These are phyloP conservation scores for Habrosyne pyritoides DNA, from an alignment of 2,888 invertebrate species.

Conservation along the genomic window DNA sequence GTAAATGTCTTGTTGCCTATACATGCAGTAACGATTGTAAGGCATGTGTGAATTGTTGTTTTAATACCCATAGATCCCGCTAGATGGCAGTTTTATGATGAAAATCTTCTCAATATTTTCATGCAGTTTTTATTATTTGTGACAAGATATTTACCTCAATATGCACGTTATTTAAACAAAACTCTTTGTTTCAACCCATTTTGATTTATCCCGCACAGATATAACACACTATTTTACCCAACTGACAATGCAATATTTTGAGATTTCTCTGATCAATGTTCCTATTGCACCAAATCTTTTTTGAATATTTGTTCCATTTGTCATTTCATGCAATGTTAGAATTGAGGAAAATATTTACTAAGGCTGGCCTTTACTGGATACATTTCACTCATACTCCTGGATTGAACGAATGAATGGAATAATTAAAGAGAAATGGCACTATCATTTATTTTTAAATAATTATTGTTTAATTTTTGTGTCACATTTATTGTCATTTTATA, in stretches of 20 bases:
- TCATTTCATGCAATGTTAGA: constrained; percentile 10
- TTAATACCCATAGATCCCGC: not conserved
- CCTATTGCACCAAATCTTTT: constrained; percentile 18
- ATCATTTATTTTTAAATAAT: not conserved
- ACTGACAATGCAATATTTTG: constrained; percentile 17
- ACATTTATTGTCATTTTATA: constrained; percentile 2
- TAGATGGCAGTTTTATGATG: not conserved
- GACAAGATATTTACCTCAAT: not conserved
- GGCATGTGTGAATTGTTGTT: not conserved
- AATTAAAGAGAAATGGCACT: not conserved
- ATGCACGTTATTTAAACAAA: not conserved
- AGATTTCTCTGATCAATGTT: constrained; percentile 22
- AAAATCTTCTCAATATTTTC: not conserved
- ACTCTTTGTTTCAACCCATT: constrained; percentile 1
- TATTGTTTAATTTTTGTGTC: not conserved
- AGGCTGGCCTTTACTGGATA: not conserved
- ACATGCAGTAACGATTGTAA: not conserved
- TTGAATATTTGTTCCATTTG: constrained; percentile 13
- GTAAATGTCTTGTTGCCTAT: not conserved
- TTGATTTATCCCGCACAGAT: constrained; percentile 11
- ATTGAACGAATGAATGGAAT: not conserved
- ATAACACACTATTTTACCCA: not conserved
- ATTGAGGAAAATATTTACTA: not conserved
- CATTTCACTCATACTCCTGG: not conserved
- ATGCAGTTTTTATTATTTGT: not conserved